phyloP scores from a whole-genome alignment of 2,797 vertebrate genomes.

The Schizopygopsis malacanthus region DNA sequence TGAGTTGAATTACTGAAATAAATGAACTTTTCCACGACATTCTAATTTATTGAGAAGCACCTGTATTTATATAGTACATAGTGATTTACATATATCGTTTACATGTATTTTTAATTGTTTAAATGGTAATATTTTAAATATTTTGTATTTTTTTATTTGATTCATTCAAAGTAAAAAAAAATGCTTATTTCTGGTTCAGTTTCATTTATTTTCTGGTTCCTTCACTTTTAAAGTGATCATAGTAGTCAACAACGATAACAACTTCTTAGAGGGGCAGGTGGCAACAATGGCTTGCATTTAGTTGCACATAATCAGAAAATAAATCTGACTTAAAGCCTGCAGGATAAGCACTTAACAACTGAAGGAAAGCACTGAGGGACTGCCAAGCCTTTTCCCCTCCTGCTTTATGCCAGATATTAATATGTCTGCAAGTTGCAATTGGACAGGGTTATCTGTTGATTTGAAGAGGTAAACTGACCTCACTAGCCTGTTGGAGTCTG shows the following conservation, averaged over 20 bases:
- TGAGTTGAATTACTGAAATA: too few species aligned
- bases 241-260: not conserved
- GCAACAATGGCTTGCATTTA: constrained; percentile 19
- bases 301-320: constrained; percentile 28
- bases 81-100: not conserved
- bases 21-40: too few species aligned
- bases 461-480: constrained; percentile 7
- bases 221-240: not conserved
- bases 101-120: too few species aligned
- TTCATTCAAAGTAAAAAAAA: not conserved
- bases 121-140: not conserved
- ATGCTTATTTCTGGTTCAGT: not conserved
- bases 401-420: not conserved
- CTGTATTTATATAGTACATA: too few species aligned
- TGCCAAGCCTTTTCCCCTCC: not conserved
- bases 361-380: constrained; percentile 23
- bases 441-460: constrained; percentile 9
- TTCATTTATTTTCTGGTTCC: not conserved
- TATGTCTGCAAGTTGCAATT: constrained; percentile 13
- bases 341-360: constrained; percentile 30
- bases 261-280: constrained; percentile 2
- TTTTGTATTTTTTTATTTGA: not conserved
- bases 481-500: not conserved
- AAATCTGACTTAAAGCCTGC: constrained; percentile 11
- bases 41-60: too few species aligned